phyloP scores from a whole-genome alignment of 23 tunicate genomes.

The Phallusia fumigata region DNA sequence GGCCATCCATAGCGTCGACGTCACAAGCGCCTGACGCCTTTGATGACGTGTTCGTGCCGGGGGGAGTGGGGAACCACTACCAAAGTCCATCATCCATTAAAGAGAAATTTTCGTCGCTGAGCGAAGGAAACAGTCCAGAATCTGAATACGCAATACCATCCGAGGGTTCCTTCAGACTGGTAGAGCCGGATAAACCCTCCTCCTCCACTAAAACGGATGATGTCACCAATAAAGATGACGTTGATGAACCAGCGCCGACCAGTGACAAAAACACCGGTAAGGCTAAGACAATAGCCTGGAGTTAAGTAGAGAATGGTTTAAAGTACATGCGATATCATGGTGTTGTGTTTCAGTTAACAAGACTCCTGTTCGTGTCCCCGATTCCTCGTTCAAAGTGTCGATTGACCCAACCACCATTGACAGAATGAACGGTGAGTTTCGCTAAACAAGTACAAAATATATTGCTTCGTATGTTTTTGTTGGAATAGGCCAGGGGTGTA shows the following conservation, averaged over 20 bases:
- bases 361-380: slow-evolving; percentile 4
- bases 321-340: neutral
- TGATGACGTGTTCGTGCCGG: slow-evolving; percentile 13
- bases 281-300: neutral
- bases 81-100: slow-evolving; percentile 4
- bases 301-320: neutral
- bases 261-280: neutral
- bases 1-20: slow-evolving; percentile 8
- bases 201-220: neutral
- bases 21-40: neutral
- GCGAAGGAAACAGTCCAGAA: neutral
- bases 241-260: neutral
- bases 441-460: neutral
- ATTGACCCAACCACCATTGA: neutral
- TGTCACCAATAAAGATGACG: neutral
- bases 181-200: neutral
- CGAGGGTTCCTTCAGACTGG: neutral
- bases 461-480: neutral
- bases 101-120: slow-evolving; percentile 7
- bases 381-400: slow-evolving; percentile 7
- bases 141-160: neutral
- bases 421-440: neutral
- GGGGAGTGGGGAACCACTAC: slow-evolving; percentile 3
- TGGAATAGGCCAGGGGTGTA: too few species aligned
- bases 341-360: neutral